Evolutionary conservation across 2,113 vertebrate genomes (phyloP).

Genomic region (Meriones unguiculatus): DNA sequence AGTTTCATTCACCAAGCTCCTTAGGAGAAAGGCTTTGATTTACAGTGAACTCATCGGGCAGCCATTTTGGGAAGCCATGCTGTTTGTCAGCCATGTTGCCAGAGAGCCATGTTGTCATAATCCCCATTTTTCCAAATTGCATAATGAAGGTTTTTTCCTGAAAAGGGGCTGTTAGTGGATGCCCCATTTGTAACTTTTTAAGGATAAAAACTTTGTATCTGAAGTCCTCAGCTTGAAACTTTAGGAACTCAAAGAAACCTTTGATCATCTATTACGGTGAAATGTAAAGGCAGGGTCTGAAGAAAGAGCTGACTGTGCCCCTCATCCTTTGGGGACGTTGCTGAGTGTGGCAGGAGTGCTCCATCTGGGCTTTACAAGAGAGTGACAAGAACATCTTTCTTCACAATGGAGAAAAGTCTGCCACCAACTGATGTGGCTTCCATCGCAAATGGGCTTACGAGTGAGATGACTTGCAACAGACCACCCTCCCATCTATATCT

Average conservation of each 20-base stretch:
- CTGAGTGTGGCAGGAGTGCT: background rate
- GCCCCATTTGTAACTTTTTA: no score
- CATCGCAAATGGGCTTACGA: rapidly evolving
- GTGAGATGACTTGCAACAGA: background rate
- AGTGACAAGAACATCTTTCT: background rate
- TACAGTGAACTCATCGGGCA: rapidly evolving
- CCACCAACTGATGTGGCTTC: background rate
- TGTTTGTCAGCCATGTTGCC: background rate
- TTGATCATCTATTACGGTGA: background rate
- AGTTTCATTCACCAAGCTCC: background rate
- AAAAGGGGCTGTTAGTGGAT: background rate
- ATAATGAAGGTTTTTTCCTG: background rate
- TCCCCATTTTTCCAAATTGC: background rate
- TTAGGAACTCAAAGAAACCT: background rate
- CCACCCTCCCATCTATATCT: rapidly evolving
- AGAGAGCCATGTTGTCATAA: background rate
- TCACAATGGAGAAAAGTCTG: background rate
- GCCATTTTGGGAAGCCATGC: no score
- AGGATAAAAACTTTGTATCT: background rate
- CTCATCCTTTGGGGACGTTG: rapidly evolving
- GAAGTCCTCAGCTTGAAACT: background rate
- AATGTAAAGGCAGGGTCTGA: no score
- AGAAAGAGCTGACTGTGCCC: background rate
- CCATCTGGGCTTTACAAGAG: background rate
- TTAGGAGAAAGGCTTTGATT: background rate